phyloP scores from a whole-genome alignment of 37 sponge, comb jelly and placozoan species.

The Beroe forskalii region DNA sequence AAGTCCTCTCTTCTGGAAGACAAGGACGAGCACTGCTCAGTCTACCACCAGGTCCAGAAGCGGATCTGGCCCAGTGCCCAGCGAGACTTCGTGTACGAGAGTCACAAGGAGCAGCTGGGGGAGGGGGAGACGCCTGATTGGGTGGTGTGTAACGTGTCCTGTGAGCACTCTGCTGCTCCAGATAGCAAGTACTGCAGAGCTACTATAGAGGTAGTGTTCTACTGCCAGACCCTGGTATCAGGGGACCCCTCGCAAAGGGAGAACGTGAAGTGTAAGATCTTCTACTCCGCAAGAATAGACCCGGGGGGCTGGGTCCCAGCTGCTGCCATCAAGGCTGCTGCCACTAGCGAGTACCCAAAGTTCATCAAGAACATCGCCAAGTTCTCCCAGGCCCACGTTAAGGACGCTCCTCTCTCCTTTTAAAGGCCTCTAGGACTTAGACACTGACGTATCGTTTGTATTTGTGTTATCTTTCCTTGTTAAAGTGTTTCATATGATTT shows the following conservation, averaged over 20 bases:
- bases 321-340: constrained; percentile 57
- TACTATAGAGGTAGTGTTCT: constrained; percentile 49
- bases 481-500: too few relatives aligned
- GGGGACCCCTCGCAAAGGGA: background rate
- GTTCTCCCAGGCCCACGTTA: constrained; percentile 38
- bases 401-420: too few relatives aligned
- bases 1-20: background rate
- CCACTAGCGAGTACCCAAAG: constrained; percentile 56
- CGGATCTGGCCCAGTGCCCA: constrained; percentile 58
- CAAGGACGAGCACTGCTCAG: constrained; percentile 2
- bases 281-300: constrained; percentile 37
- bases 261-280: constrained; percentile 59
- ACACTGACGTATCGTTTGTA: too few relatives aligned
- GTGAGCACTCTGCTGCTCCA: background rate
- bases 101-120: constrained; percentile 46
- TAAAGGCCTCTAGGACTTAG: too few relatives aligned
- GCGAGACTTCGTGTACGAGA: constrained; percentile 54
- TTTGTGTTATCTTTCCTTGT: too few relatives aligned
- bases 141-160: constrained; percentile 62
- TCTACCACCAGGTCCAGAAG: constrained; percentile 66
- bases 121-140: constrained; percentile 18
- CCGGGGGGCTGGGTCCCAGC: constrained; percentile 57
- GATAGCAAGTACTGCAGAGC: constrained; percentile 39
- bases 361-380: constrained; percentile 49
- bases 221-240: constrained; percentile 37